Base-by-base conservation (phyloP, 2,888 invertebrate species). In the Amaurobius ferox region DNA sequence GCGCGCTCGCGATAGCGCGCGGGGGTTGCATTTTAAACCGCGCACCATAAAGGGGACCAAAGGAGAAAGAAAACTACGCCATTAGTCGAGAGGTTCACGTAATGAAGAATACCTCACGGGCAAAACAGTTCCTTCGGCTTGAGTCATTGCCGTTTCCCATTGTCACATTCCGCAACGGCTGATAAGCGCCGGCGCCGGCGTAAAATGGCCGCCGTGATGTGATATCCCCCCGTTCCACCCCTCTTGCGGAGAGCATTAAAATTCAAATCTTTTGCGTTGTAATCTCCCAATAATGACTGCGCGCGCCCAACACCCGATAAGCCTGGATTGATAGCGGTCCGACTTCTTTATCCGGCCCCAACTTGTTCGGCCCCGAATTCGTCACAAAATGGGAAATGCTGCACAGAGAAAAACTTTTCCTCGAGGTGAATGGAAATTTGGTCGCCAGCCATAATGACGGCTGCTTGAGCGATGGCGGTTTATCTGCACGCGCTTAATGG, bases 271-370 rank as follows among this genome's bases (percentile, higher is more conserved):
- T 87, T 77, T 71, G 72, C 80, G 77, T 81, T 72, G 87, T 87
- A 87, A 87, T 87, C 87, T 87, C 81, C 87, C 87, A 87, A 87
- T 87, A 87, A 87, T 87, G 87, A 87, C 87, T 81, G 72, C 79
- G 70, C 44, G n/a, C n/a, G n/a, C n/a, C n/a, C n/a, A n/a, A n/a
- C n/a, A 66, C 86, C 55, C 77, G 77, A 77, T 35, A 87, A 87
- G 77, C 87, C 81, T 81, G 87, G 87, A 87, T 87, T 87, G 87
- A 87, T 87, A 87, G 87, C 73, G 86, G 70, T 55, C 76, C 61
- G 76, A 67, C 76, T 85, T 87, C 87, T 87, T 87, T 87, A 87
- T 87, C 87, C 87, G 79, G 80, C 44, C n/a, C n/a, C 70, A 76
- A 79, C 73, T 78, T 66, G 79, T 86, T 72, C 74, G 48, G 55